Evolutionary conservation across 2,113 vertebrate species (phyloP).

Genomic region (Rafetus swinhoei): DNA sequence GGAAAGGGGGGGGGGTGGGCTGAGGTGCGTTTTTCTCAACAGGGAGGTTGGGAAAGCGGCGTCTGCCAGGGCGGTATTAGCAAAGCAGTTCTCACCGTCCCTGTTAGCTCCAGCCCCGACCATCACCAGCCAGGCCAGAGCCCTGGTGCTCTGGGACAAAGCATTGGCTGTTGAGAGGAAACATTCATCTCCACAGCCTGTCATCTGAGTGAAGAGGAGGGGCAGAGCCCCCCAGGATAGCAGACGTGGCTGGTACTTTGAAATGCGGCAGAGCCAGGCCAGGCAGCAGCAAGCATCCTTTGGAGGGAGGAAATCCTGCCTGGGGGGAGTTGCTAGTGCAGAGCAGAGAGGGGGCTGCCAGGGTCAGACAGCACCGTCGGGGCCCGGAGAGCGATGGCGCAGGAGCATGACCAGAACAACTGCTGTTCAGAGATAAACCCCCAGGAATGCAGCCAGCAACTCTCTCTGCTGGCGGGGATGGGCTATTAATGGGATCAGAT

Average conservation of each 20-base stretch:
- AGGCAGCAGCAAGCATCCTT: background rate
- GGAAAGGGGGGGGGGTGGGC: too few species aligned
- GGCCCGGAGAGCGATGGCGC: background rate
- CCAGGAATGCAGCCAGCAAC: background rate
- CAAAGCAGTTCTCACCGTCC: background rate
- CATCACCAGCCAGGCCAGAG: background rate
- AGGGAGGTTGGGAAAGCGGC: background rate
- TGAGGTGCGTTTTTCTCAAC: background rate
- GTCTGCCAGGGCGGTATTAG: background rate
- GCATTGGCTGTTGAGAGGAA: background rate
- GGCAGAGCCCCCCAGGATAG: background rate
- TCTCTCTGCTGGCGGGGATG: slow-evolving; percentile 14
- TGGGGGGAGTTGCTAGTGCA: background rate
- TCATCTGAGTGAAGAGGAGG: background rate
- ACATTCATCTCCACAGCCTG: background rate
- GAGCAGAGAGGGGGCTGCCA: background rate
- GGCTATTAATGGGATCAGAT: background rate
- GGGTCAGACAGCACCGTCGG: background rate
- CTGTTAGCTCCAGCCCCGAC: background rate
- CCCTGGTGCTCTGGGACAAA: background rate
- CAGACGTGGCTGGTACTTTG: background rate
- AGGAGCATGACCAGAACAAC: background rate
- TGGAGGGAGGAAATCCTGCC: slow-evolving; percentile 32
- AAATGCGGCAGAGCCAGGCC: background rate
- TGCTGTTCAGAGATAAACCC: background rate